Base-by-base conservation (phyloP, 2,113 vertebrate species). In the Cariama cristata region DNA sequence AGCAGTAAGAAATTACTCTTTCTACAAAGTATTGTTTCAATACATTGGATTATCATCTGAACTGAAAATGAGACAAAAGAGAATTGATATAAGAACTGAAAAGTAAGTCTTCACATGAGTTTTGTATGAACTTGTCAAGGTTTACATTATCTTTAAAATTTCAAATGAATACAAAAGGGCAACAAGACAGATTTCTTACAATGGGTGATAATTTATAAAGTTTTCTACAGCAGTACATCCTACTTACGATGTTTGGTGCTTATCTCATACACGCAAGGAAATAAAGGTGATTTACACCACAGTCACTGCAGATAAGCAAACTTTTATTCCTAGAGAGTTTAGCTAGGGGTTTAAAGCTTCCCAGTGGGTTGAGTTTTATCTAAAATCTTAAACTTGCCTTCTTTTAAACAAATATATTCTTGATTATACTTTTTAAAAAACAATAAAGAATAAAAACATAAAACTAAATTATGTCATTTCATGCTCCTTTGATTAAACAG, bases 401-500 rank as follows among this genome's bases (percentile, higher is more conserved):
- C 55, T 50, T 86, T 62, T 66, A 45, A 86, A 53, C 11, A 62
- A 72, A 82, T 52, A 64, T 40, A 79, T 47, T 67, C 69, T 71
- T 59, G 9, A 73, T 73, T 38, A 69, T 14, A 22, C 32, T 88
- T 88, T 20, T n/a, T 83, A 80, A 91, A 95, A 80, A n/a, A 2
- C 11, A 91, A 52, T 47, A 53, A 82, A 80, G 50, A 79, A 75
- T 49, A 53, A 82, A 63, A 69, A 24, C 21, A 53, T 30, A 82
- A 73, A 92, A 59, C 5, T 71, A 75, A 84, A 84, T 66, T 2
- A 77, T 56, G 73, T 27, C 32, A 67, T 75, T 94, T 81, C 47
- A 81, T 30, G 35, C 49, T 79, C n/a, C 83, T 96, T 89, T 91
- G 89, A 87, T 95, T 95, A 96, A 94, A 86, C 44, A 81, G 47